A percentile compares a stretch with the other conserved stretches of the same genome.
phyloP scores from a whole-genome alignment of 2,888 invertebrate species.

The Sisyra nigra region DNA sequence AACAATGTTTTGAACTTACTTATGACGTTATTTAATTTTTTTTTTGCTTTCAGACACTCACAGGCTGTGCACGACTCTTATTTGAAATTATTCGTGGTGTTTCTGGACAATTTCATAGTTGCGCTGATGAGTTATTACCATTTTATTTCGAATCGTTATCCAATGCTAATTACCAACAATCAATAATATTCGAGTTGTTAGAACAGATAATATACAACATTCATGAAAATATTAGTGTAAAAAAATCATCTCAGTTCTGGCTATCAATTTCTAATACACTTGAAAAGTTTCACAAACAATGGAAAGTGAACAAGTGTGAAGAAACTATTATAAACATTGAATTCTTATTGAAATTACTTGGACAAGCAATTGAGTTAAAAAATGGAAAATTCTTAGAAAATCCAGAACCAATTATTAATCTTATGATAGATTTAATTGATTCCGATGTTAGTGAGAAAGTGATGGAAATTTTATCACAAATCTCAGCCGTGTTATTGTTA shows the following conservation, averaged over 20 bases:
- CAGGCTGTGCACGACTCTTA: conserved; percentile 72
- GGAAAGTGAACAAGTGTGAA: conserved; percentile 15
- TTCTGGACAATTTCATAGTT: conserved; percentile 71
- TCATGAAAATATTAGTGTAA: conserved; percentile 39
- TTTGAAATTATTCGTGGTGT: conserved; percentile 82
- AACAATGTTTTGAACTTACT: not conserved
- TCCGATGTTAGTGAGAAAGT: conserved; percentile 30
- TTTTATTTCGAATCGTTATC: conserved; percentile 45
- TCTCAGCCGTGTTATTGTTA: conserved; percentile 39
- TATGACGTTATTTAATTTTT: not conserved
- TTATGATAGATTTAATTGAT: conserved; percentile 35
- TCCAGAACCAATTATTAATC: conserved; percentile 38
- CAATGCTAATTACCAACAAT: conserved; percentile 33
- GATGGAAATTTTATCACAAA: conserved; percentile 32
- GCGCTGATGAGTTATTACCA: conserved; percentile 52
- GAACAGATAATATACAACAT: conserved; percentile 46
- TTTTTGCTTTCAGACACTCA: conserved; percentile 41
- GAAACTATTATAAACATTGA: conserved; percentile 18
- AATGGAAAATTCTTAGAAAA: conserved; percentile 45
- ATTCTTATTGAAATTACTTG: conserved; percentile 37
- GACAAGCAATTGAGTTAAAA: conserved; percentile 43
- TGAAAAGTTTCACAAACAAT: conserved; percentile 17
- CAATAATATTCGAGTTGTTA: conserved; percentile 44
- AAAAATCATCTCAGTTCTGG: conserved; percentile 55
- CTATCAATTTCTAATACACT: conserved; percentile 27